These are phyloP conservation scores for Epistrophella euchroma DNA, from an alignment of 2,888 invertebrate genomes.

Conservation along the genomic window DNA sequence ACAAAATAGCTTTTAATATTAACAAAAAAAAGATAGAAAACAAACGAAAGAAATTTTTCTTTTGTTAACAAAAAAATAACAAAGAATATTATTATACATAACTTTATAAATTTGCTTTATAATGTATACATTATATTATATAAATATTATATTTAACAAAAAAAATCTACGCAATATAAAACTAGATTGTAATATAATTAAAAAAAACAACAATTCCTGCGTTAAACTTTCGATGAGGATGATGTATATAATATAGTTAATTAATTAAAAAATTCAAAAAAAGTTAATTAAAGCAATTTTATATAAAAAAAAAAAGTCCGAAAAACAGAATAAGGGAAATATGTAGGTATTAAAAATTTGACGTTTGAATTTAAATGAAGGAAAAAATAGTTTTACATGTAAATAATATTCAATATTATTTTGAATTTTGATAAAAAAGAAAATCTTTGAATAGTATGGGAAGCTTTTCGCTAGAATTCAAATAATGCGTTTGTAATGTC, in stretches of 20 bases:
- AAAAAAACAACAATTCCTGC: constrained; percentile 60
- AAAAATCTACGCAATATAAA: constrained; percentile 65
- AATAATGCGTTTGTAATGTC: no score
- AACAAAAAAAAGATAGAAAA: constrained; percentile 32
- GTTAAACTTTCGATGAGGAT: constrained; percentile 52
- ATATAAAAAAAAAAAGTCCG: constrained; percentile 35
- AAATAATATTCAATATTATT: no score
- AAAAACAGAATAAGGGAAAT: constrained; percentile 16
- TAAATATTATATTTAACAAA: constrained; percentile 49
- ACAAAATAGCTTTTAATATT: constrained; percentile 75
- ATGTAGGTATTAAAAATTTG: background rate
- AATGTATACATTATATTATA: constrained; percentile 42
- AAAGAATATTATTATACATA: constrained; percentile 68
- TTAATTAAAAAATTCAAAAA: constrained; percentile 37
- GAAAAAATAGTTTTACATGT: background rate
- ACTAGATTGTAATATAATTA: constrained; percentile 57
- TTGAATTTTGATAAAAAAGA: background rate
- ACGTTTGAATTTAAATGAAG: constrained; percentile 7
- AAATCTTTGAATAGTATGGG: constrained; percentile 1
- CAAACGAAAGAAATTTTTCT: constrained; percentile 41
- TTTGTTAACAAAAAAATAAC: constrained; percentile 61
- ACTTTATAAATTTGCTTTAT: constrained; percentile 73
- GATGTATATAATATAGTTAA: constrained; percentile 45
- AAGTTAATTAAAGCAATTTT: constrained; percentile 62
- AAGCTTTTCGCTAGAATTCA: no score